Evolutionary conservation across 23 tunicate species (phyloP), one percentile per base, ranked within the genome.

Genomic region (Ascidia mentula): DNA sequence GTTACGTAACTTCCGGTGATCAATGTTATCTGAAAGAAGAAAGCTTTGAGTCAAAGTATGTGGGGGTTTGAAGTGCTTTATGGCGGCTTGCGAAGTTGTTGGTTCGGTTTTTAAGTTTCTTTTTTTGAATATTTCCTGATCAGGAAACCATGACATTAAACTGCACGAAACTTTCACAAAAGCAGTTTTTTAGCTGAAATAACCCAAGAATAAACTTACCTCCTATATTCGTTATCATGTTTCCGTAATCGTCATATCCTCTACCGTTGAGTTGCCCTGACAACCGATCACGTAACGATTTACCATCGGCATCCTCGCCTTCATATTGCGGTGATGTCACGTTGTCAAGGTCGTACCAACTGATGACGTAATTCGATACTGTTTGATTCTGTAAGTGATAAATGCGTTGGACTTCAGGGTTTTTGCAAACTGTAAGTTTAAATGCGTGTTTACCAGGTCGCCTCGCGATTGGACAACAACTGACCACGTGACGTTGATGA

Each of bases 281-380:
- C 65, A 53, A 53, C 65, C 65, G 65, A 53, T 53, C 28, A 53
- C 65, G 65, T 53, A 53, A 6, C 65, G 65, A 53, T 53, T 53
- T 53, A 26, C 65, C 65, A 28, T 53, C 13, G 24, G 28, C 24
- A 28, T 53, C 65, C 65, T 53, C 65, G 65, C 65, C 65, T 9
- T 53, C 65, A 9, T 5, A 53, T 28, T 53, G 65, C 65, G 65
- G 65, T 53, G 65, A 53, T 28, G 65, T 53, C 65, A 53, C 65
- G 13, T 28, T 9, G 65, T 53, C 65, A 5, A 53, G 65, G 13
- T 53, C 65, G 65, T 53, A 53, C 65, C 65, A 53, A 9, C 65
- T 53, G 65, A 53, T 53, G 65, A 53, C 65, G 65, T 53, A 53
- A 53, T 53, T 26, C 24, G 65, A 53, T 9, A 53, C 12, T 26